Evolutionary conservation across 2,797 vertebrate species (phyloP), one percentile per base, ranked within the genome.

Genomic region (Argentina silus): DNA sequence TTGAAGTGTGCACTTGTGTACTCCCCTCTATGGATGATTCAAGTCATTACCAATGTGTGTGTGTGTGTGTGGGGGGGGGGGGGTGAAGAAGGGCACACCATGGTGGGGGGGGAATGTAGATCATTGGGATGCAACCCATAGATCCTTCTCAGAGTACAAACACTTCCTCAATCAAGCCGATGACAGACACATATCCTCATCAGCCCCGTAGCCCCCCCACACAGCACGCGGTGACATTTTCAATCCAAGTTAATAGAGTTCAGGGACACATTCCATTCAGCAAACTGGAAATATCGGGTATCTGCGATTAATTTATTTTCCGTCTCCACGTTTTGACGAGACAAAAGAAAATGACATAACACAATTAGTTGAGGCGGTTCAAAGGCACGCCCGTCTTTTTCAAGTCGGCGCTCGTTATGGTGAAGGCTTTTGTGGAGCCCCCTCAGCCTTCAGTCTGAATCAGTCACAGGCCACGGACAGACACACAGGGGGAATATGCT

Each of bases 231-330:
- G 55, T 79, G 81, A 81, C 83, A 86, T 90, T 89, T 85, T 76
- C 80, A 82, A 74, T 87, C 69, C 72, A 80, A 79, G 83, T 88
- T 79, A 89, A 83, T 84, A 71, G 79, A 74, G 74, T 80, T 83
- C 70, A 89, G 86, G 83, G 80, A 84, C 82, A 85, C 1, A 2
- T 43, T 73, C 75, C 67, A 56, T 67, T 77, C 65, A 60, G 23
- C 14, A 73, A 63, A 69, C 77, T 77, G 74, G 73, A 57, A 81
- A 80, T 77, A 70, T 76, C 77, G 59, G 60, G 27, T 72, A 75
- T 75, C 70, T 61, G 75, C 64, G 47, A 68, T 19, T 69, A 61
- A 17, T 63, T 42, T 45, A 45, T 69, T 45, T 21, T 19, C 55
- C 17, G 53, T 66, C 61, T 15, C 43, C 14, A 21, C 0, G 19